phyloP scores from a whole-genome alignment of 2,113 vertebrate species.

The Sarotherodon lohbergeri region DNA sequence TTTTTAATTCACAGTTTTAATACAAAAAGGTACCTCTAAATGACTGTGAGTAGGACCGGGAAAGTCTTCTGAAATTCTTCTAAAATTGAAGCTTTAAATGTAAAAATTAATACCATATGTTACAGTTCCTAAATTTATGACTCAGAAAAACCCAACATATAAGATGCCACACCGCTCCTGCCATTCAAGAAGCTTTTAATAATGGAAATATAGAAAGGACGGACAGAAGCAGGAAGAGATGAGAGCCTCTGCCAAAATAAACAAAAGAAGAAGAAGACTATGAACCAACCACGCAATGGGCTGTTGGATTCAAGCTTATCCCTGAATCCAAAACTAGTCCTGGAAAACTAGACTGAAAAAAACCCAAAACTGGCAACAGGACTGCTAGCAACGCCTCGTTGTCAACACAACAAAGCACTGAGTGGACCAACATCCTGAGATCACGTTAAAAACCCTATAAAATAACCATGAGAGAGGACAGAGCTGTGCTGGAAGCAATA shows the following conservation, averaged over 20 bases:
- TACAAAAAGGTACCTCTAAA: background rate
- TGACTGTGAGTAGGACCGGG: background rate
- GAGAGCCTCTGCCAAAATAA: background rate
- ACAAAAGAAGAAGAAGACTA: background rate
- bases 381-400: background rate
- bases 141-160: background rate
- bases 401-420: background rate
- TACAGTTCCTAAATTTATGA: background rate
- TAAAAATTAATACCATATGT: background rate
- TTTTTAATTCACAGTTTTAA: background rate
- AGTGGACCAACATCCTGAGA: background rate
- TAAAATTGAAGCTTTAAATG: background rate
- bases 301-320: background rate
- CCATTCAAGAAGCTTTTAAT: background rate
- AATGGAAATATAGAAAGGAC: background rate
- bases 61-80: background rate
- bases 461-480: background rate
- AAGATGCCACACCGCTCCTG: background rate
- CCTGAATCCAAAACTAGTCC: background rate
- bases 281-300: background rate
- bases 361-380: background rate
- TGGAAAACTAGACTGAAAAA: background rate
- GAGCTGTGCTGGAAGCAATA: background rate
- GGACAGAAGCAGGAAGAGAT: background rate
- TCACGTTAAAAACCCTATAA: background rate